Evolutionary conservation across 1,140 invertebrate species (phyloP).

Genomic region (Lepidurus couesii): DNA sequence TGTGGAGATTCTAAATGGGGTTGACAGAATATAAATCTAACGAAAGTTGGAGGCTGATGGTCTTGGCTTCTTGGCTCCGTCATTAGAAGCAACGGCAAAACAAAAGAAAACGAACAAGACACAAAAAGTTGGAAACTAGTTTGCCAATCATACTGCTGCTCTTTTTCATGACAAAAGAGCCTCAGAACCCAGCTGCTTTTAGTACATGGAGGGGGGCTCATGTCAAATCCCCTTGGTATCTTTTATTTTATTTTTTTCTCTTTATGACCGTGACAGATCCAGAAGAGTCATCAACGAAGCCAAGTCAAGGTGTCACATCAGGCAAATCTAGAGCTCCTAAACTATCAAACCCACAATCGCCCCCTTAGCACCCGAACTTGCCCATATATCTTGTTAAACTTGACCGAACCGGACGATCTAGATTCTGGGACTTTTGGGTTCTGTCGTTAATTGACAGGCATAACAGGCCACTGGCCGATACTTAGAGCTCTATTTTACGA

Average conservation of each 20-base stretch:
- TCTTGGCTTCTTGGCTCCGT: no score
- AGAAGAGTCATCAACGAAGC: not conserved
- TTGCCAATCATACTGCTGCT: not conserved
- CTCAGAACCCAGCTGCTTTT: no score
- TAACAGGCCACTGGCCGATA: no score
- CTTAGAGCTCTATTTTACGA: not conserved
- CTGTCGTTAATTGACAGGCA: no score
- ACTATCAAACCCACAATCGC: no score
- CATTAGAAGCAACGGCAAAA: not conserved
- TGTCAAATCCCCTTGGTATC: not conserved
- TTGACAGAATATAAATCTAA: not conserved
- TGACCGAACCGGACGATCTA: no score
- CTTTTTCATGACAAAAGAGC: constrained; percentile 4
- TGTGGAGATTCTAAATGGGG: not conserved
- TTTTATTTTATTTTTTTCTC: not conserved
- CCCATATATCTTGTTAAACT: no score
- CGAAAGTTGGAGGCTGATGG: not conserved
- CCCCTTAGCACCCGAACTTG: no score
- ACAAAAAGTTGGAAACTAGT: not conserved
- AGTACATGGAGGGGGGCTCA: not conserved
- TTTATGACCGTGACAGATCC: not conserved
- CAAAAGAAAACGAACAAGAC: not conserved
- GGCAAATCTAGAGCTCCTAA: not conserved
- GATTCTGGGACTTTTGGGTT: no score
- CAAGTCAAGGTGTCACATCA: constrained; percentile 9